These are phyloP conservation scores for Pheosia gnoma DNA, from an alignment of 2,888 invertebrate species.

Conservation along the genomic window DNA sequence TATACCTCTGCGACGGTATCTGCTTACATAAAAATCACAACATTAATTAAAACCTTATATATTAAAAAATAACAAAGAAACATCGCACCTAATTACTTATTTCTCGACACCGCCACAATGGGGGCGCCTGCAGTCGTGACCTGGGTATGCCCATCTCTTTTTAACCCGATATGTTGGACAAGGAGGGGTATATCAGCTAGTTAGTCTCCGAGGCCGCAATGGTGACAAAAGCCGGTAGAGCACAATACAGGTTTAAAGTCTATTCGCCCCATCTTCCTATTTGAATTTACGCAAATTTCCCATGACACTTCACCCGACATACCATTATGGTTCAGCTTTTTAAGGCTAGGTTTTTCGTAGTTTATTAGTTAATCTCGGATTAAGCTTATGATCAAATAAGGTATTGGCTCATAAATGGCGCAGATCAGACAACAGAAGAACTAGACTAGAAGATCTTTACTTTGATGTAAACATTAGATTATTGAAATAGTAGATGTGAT, in stretches of 20 bases:
- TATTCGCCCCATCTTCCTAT: slow-evolving; percentile 83
- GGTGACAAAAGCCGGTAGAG: slow-evolving; percentile 66
- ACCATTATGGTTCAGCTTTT: slow-evolving; percentile 56
- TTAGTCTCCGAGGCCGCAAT: slow-evolving; percentile 67
- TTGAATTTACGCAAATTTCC: slow-evolving; percentile 85
- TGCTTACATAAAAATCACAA: slow-evolving; percentile 3
- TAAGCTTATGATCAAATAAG: slow-evolving; percentile 1
- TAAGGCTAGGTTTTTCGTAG: slow-evolving; percentile 32
- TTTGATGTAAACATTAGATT: no score
- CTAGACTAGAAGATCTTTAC: no score
- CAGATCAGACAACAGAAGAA: no score
- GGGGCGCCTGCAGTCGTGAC: slow-evolving; percentile 65
- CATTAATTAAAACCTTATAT: slow-evolving; percentile 23
- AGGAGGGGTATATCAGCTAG: slow-evolving; percentile 60
- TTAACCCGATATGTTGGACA: slow-evolving; percentile 20
- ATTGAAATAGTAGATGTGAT: no score
- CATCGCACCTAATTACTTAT: slow-evolving; percentile 80
- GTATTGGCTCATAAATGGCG: no score
- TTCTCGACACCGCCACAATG: slow-evolving; percentile 64
- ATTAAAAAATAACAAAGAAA: slow-evolving; percentile 49
- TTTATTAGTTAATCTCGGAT: slow-evolving; percentile 29
- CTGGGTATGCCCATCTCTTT: slow-evolving; percentile 39
- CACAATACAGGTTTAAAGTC: slow-evolving; percentile 71
- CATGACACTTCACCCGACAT: slow-evolving; percentile 82
- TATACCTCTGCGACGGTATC: background rate